Evolutionary conservation across 2,797 vertebrate genomes (phyloP).

Genomic region (Meriones psammophilus): DNA sequence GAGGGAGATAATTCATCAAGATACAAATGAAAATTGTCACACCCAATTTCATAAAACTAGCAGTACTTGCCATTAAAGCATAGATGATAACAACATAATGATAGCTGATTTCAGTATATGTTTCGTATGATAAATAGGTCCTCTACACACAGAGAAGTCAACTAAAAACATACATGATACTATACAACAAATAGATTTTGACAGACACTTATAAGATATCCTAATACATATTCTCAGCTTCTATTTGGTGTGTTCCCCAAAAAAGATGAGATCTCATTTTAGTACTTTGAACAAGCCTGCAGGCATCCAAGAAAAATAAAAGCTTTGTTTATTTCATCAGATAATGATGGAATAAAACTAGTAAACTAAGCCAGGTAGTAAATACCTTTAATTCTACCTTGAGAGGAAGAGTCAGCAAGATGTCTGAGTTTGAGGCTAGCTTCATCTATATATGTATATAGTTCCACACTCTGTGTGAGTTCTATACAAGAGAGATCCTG

Average conservation of each 20-base stretch:
- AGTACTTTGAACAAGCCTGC: not conserved
- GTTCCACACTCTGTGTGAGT: not conserved
- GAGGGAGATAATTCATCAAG: not conserved
- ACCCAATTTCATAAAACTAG: not conserved
- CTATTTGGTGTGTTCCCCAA: not conserved
- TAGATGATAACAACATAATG: not conserved
- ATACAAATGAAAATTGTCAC: not conserved
- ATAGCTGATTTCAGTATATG: no score
- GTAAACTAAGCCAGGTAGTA: not conserved
- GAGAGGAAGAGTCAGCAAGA: not conserved
- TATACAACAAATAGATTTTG: not conserved
- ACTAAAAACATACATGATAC: not conserved
- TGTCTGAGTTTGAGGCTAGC: not conserved
- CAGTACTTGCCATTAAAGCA: no score
- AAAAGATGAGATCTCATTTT: not conserved
- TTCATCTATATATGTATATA: no score
- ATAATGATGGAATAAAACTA: not conserved
- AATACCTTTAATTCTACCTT: not conserved
- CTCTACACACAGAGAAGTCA: not conserved
- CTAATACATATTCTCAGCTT: not conserved
- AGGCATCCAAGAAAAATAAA: not conserved
- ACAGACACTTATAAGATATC: not conserved
- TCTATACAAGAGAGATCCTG: not conserved
- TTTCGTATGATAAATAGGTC: not conserved
- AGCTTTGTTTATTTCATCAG: not conserved